Evolutionary conservation across 2,797 vertebrate species (phyloP).

Genomic region (Gouania willdenowi): DNA sequence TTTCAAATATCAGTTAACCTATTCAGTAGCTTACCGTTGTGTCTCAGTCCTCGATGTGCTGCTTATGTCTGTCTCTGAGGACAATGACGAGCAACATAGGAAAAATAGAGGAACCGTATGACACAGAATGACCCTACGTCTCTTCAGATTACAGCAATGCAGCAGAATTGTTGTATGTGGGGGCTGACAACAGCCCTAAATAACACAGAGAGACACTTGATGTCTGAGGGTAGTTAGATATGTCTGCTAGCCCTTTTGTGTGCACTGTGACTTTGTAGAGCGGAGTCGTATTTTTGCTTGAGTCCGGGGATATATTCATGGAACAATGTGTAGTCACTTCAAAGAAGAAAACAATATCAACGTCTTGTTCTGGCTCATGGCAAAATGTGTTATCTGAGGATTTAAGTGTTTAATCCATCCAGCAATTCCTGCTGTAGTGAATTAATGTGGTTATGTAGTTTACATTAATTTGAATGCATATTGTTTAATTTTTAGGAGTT

Average conservation of each 20-base stretch:
- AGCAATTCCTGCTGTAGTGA: too few species aligned
- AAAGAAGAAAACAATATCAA: conserved; percentile 40
- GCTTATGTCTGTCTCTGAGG: conserved; percentile 60
- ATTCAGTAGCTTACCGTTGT: conserved; percentile 69
- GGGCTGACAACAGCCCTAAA: conserved; percentile 63
- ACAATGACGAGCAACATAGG: conserved; percentile 49
- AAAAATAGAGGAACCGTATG: conserved; percentile 41
- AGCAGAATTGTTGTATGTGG: conserved; percentile 48
- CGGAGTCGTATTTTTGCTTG: conserved; percentile 43
- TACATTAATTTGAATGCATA: too few species aligned
- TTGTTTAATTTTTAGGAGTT: too few species aligned
- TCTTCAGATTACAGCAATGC: conserved; percentile 64
- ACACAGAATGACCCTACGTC: conserved; percentile 65
- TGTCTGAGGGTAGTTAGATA: conserved; percentile 53
- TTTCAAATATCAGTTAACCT: conserved; percentile 76
- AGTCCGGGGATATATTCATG: conserved; percentile 44
- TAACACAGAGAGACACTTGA: conserved; percentile 58
- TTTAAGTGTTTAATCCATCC: too few species aligned
- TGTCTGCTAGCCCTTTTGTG: conserved; percentile 40
- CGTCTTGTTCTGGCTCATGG: too few species aligned
- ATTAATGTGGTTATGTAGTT: too few species aligned
- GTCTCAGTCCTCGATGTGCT: conserved; percentile 65
- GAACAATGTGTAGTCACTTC: conserved; percentile 34
- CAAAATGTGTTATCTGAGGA: too few species aligned
- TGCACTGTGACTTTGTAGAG: conserved; percentile 46